Conservation (phyloP, 2,113 vertebrate genomes). For the Hemicordylus capensis region DNA sequence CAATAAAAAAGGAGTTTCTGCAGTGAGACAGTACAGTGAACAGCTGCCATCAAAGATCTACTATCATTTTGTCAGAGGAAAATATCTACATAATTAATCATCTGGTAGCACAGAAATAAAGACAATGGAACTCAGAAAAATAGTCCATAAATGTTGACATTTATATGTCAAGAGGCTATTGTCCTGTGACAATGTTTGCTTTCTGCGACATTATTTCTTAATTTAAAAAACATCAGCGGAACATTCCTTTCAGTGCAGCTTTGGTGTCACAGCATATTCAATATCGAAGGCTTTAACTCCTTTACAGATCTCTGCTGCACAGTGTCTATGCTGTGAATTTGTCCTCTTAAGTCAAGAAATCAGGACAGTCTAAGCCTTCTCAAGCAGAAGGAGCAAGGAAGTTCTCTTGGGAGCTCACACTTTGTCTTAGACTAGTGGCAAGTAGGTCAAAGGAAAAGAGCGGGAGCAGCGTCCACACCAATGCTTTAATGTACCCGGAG, state of each 20-base stretch:
- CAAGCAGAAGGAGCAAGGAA: not conserved
- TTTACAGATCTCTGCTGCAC: not conserved
- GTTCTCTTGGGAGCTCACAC: not conserved
- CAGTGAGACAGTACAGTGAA: not conserved
- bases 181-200: constrained; percentile 58
- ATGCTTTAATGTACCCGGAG: not conserved
- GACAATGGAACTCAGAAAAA: constrained; percentile 49
- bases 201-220: constrained; percentile 62
- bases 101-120: constrained; percentile 58
- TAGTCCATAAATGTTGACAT: constrained; percentile 68
- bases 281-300: constrained; percentile 10
- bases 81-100: constrained; percentile 72
- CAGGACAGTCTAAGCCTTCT: not conserved
- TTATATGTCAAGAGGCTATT: constrained; percentile 67
- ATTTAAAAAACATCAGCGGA: constrained; percentile 70
- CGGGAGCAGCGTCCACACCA: not conserved
- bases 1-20: constrained; percentile 10
- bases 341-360: not conserved
- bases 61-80: constrained; percentile 55
- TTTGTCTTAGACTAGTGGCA: not conserved
- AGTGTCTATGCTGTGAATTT: not conserved
- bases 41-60: constrained; percentile 49
- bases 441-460: not conserved
- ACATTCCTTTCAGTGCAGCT: constrained; percentile 41
- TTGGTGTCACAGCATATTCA: constrained; percentile 16